phyloP scores from a whole-genome alignment of 2,888 invertebrate species.

The Cantharis flavilabris region DNA sequence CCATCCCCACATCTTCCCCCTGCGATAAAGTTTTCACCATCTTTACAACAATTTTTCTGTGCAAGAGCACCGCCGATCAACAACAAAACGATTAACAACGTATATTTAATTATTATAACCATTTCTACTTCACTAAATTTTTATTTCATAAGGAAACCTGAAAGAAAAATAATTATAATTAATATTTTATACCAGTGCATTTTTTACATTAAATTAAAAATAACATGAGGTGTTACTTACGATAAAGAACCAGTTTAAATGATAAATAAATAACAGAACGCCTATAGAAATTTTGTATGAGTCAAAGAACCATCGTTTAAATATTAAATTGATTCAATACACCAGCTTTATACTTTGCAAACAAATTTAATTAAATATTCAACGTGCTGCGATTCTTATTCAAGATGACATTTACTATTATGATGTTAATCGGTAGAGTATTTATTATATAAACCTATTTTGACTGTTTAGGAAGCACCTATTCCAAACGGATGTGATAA shows the following conservation, averaged over 20 bases:
- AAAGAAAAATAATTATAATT: background rate
- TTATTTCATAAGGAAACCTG: background rate
- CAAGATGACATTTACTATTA: background rate
- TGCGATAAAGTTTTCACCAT: slow-evolving; percentile 16
- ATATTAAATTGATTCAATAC: background rate
- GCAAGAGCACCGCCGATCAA: background rate
- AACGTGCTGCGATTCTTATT: background rate
- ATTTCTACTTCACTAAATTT: background rate
- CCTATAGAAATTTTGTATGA: background rate
- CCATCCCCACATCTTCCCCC: slow-evolving; percentile 25
- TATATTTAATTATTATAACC: background rate
- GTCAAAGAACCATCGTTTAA: background rate
- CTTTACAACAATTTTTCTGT: slow-evolving; percentile 18
- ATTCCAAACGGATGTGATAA: background rate
- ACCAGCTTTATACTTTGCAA: background rate
- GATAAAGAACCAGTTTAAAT: background rate
- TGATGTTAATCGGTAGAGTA: background rate
- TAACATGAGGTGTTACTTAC: background rate
- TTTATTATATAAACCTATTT: background rate
- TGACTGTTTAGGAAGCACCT: background rate
- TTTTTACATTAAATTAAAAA: background rate
- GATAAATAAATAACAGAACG: background rate
- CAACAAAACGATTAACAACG: background rate
- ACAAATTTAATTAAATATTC: background rate
- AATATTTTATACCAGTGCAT: background rate